A percentile compares a stretch with the other conserved stretches of the same genome.
Evolutionary conservation across 2,888 invertebrate genomes (phyloP).

Genomic region (Cryptocheilus praepositus): DNA sequence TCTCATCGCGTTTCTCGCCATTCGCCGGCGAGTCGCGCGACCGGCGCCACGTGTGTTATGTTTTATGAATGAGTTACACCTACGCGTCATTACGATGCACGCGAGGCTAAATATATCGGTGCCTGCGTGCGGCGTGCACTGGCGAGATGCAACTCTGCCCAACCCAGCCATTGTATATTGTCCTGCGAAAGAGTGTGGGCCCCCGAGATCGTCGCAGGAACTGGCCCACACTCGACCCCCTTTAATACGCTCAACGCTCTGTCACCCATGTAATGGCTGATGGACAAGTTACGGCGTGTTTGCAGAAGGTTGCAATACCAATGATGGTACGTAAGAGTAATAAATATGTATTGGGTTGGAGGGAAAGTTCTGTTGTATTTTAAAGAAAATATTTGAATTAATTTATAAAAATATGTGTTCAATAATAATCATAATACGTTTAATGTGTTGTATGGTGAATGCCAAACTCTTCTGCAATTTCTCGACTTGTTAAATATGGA

Average conservation of each 20-base stretch:
- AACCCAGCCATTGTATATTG: conserved; percentile 58
- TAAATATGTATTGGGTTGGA: no score
- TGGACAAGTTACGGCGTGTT: no score
- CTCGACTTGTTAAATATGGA: no score
- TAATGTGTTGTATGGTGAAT: no score
- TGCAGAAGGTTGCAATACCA: no score
- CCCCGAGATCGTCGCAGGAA: conserved; percentile 26
- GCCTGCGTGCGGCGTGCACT: conserved; percentile 19
- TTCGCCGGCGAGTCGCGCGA: background rate
- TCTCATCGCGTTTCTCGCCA: background rate
- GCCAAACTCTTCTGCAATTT: no score
- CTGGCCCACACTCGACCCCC: conserved; percentile 47
- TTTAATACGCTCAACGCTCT: conserved; percentile 13
- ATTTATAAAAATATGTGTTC: no score
- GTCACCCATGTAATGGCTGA: no score
- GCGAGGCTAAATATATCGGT: conserved; percentile 57
- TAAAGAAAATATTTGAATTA: no score
- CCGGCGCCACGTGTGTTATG: conserved; percentile 64
- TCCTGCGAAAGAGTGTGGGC: conserved; percentile 41
- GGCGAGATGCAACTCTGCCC: conserved; percentile 50
- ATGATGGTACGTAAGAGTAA: no score
- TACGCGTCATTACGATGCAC: conserved; percentile 60
- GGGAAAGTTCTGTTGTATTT: no score
- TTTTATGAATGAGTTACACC: conserved; percentile 70
- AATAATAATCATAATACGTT: no score